Percentiles rank a stretch among this genome's conserved stretches.
Conservation (phyloP, 1,140 invertebrate genomes). For the Drosophila rhopaloa region DNA sequence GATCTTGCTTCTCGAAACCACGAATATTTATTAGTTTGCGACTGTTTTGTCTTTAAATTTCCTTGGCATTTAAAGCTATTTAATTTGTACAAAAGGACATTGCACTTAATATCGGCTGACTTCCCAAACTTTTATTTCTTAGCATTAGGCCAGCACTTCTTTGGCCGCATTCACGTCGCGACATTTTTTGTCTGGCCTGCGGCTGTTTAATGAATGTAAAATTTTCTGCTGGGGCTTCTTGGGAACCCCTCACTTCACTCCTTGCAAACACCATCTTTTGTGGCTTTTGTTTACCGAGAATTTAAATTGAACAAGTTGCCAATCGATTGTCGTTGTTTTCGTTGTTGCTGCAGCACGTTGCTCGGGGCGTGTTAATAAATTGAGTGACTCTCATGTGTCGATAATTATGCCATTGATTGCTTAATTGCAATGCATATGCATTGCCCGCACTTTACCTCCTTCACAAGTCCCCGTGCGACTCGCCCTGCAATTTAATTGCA, state of each 20-base stretch:
- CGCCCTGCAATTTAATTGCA: constrained; percentile 56
- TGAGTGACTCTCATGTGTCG: constrained; percentile 78
- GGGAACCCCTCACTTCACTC: background rate
- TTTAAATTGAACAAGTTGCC: constrained; percentile 75
- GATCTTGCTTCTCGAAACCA: too few relatives aligned
- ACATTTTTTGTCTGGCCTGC: constrained; percentile 42
- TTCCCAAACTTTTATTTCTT: background rate
- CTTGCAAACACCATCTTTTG: constrained; percentile 23
- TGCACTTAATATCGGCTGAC: constrained; percentile 13
- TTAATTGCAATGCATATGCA: constrained; percentile 80
- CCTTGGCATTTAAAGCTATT: background rate
- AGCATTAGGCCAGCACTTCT: constrained; percentile 40
- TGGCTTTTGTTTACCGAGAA: constrained; percentile 51
- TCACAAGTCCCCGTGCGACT: constrained; percentile 26
- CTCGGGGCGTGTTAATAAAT: constrained; percentile 76
- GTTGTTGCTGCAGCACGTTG: constrained; percentile 11
- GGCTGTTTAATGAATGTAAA: constrained; percentile 12
- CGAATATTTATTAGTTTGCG: too few relatives aligned
- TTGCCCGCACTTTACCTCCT: background rate
- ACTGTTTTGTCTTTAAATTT: background rate
- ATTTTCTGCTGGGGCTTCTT: constrained; percentile 20
- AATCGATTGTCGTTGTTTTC: constrained; percentile 37
- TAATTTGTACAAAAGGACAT: constrained; percentile 15
- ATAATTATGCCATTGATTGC: constrained; percentile 82
- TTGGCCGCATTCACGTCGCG: constrained; percentile 58